phyloP scores from a whole-genome alignment of 2,797 vertebrate species.

The Neosilurus mollespiculum region DNA sequence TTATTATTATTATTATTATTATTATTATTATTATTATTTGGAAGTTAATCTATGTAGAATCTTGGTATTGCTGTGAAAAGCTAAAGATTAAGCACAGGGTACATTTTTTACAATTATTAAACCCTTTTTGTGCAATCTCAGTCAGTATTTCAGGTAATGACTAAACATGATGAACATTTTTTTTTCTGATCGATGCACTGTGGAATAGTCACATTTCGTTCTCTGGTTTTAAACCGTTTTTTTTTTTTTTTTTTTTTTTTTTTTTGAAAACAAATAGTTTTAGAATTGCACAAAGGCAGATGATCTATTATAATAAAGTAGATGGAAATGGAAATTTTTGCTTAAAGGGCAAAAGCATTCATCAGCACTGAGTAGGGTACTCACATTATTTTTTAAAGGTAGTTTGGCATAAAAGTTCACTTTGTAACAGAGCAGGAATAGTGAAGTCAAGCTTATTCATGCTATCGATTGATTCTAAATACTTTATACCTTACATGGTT shows the following conservation, averaged over 20 bases:
- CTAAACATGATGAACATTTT: slow-evolving; percentile 11
- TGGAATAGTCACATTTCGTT: slow-evolving; percentile 12
- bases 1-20: too few species aligned
- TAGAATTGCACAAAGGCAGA: slow-evolving; percentile 40
- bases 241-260: slow-evolving; percentile 39
- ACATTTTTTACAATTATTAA: neutral
- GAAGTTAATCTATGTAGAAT: neutral
- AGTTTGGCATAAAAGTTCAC: slow-evolving; percentile 36
- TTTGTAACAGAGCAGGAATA: slow-evolving; percentile 25
- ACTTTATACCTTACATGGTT: neutral
- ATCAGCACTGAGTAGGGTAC: slow-evolving; percentile 40
- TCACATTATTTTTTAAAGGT: slow-evolving; percentile 36
- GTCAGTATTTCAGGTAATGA: slow-evolving; percentile 20
- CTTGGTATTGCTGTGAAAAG: neutral
- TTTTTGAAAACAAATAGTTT: slow-evolving; percentile 42
- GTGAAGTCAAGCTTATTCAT: slow-evolving; percentile 20
- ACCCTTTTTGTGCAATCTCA: neutral
- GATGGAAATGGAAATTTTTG: slow-evolving; percentile 52
- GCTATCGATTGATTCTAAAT: neutral
- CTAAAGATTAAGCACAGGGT: neutral
- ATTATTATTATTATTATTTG: too few species aligned
- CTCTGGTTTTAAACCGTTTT: neutral
- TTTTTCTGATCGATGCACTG: neutral
- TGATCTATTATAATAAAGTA: slow-evolving; percentile 52
- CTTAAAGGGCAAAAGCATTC: slow-evolving; percentile 53